phyloP scores from a whole-genome alignment of 2,797 vertebrate genomes.

The Mallotus villosus region DNA sequence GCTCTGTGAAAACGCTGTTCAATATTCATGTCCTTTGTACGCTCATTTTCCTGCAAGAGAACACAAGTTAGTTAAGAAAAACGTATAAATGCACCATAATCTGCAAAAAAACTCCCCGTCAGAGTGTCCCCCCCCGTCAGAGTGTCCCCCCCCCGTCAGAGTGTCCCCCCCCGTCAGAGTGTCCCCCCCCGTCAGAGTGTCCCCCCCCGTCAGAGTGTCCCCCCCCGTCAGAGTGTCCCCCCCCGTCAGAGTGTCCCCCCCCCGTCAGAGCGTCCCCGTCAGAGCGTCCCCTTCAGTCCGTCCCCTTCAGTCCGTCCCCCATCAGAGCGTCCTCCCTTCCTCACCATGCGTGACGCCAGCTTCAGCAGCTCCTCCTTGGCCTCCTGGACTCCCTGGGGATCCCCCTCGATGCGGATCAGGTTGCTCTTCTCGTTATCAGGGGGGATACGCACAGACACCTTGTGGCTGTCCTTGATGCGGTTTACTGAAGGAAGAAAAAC shows the following conservation, averaged over 20 bases:
- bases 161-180: too few species aligned
- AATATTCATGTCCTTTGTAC: constrained; percentile 98
- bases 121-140: too few species aligned
- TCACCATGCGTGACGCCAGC: constrained; percentile 96
- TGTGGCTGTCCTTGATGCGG: constrained; percentile 97
- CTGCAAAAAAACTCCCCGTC: too few species aligned
- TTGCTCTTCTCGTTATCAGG: constrained; percentile 98
- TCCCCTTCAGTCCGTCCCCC: too few species aligned
- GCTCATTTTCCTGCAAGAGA: constrained; percentile 91
- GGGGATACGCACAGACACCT: constrained; percentile 97
- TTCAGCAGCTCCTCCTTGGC: constrained; percentile 98
- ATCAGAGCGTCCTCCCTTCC: constrained; percentile 22
- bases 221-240: too few species aligned
- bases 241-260: too few species aligned
- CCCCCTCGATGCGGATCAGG: constrained; percentile 96
- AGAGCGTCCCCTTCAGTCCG: too few species aligned
- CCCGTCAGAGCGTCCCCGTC: too few species aligned
- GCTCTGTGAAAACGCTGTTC: constrained; percentile 98
- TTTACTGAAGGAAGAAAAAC: constrained; percentile 79
- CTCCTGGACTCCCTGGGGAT: constrained; percentile 97
- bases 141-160: too few species aligned
- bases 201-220: too few species aligned
- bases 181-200: too few species aligned
- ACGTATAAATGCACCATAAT: background rate
- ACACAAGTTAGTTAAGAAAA: too few species aligned